Evolutionary conservation across 2,113 vertebrate genomes (phyloP), one percentile per base, ranked within the genome.

Genomic region (Neolamprologus modestus): DNA sequence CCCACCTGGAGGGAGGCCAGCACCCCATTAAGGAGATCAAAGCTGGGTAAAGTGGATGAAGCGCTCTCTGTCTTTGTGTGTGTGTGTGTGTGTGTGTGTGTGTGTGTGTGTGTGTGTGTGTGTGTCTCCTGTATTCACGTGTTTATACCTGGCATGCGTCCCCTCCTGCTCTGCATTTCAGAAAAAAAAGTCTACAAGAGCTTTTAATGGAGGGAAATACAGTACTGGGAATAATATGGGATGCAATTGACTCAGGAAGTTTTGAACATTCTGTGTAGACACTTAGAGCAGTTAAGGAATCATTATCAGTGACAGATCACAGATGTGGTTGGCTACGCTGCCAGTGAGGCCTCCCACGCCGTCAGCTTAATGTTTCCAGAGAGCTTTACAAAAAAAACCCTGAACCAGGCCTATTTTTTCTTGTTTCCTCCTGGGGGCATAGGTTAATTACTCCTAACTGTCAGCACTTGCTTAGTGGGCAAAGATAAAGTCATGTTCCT

Each of bases 1-100:
- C 94, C 90, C 92, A 93, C 89, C 93, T 95, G 91, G 94, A 94
- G 71, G 1, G 45, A 79, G 81, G 94, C 95, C 91, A 95, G 88
- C 81, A 86, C 63, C 88, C 92, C 93, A 94, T 95, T 95, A 94
- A 89, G 66, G 86, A 95, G 93, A 95, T 95, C 92, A 95, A 94
- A 95, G 93, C 90, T 80, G 28, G 61, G 21, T 33, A 83, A 92
- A 92, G 82, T 90, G 91, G 90, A 91, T 93, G 85, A 90, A 90
- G 50, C 89, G 17, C 73, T 52, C 73, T 78, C 73, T 50, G 6
- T 73, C 5, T 73, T 10, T 42, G 19, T 66, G 16, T 66, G 17
- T 66, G 10, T 71, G n/a, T 66, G 61, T 82, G 35, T 63, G 12
- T 37, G 31, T 79, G 24, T 66, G 17, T 33, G 57, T 79, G 40